phyloP scores from a whole-genome alignment of 2,888 invertebrate species.

The Trachelus iudaicus region DNA sequence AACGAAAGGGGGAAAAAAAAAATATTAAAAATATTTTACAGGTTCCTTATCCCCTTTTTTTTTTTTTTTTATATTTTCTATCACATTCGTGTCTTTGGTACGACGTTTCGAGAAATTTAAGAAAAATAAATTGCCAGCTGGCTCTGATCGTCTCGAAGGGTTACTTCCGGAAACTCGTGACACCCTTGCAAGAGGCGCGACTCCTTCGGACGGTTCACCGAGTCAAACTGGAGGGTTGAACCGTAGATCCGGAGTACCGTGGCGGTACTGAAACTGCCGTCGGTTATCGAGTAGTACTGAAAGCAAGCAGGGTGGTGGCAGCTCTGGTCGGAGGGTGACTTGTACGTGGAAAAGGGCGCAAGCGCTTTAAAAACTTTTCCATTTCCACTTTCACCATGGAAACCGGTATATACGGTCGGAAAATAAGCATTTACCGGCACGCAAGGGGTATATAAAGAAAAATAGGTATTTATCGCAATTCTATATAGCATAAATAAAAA shows the following conservation, averaged over 20 bases:
- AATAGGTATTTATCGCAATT: not conserved
- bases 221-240: not conserved
- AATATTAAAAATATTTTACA: not conserved
- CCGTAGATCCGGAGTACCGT: conserved; percentile 54
- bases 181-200: not conserved
- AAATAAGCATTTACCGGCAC: not conserved
- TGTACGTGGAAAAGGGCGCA: conserved; percentile 38
- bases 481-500: not conserved
- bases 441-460: not conserved
- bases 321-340: conserved; percentile 30
- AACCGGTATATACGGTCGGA: not conserved
- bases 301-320: conserved; percentile 53
- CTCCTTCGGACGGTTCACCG: not conserved
- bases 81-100: not conserved
- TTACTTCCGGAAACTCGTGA: not conserved
- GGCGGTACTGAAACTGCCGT: conserved; percentile 59
- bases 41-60: not conserved
- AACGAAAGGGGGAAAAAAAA: not conserved
- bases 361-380: conserved; percentile 35
- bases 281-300: conserved; percentile 55
- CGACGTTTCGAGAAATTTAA: not conserved
- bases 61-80: no score
- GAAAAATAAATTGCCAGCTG: not conserved
- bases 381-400: conserved; percentile 22
- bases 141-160: not conserved